These are phyloP conservation scores for Pararge aegeria DNA, from an alignment of 1,140 invertebrate genomes.

Conservation along the genomic window DNA sequence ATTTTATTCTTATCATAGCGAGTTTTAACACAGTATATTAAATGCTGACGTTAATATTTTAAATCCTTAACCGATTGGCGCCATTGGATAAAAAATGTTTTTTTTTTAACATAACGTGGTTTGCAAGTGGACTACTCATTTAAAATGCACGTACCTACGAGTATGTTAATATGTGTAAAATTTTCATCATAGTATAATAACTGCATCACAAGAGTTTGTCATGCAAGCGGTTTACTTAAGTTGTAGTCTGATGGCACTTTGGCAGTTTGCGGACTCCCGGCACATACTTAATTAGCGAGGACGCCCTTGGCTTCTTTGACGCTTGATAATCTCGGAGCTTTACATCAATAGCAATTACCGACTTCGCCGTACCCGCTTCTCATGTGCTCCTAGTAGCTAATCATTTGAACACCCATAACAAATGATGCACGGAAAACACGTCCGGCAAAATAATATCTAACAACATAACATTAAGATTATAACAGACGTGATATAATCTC, in stretches of 20 bases:
- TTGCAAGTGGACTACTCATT: no score
- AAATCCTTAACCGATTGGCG: no score
- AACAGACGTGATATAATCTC: conserved; percentile 56
- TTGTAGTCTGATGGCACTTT: conserved; percentile 36
- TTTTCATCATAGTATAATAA: conserved; percentile 18
- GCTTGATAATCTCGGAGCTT: conserved; percentile 44
- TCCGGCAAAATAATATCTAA: conserved; percentile 58
- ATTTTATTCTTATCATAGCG: no score
- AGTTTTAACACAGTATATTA: no score
- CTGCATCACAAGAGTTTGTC: conserved; percentile 18
- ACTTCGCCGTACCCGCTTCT: conserved; percentile 30
- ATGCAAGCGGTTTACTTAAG: conserved; percentile 26
- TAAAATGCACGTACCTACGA: no score
- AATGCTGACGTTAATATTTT: no score
- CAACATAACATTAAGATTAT: conserved; percentile 52
- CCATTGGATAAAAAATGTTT: no score
- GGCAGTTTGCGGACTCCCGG: conserved; percentile 32
- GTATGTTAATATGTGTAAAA: not conserved
- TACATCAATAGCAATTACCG: conserved; percentile 39
- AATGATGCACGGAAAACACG: conserved; percentile 54
- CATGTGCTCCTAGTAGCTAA: conserved; percentile 31
- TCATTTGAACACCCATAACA: conserved; percentile 40
- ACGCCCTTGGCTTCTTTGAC: conserved; percentile 52
- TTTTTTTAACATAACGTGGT: no score
- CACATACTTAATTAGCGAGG: conserved; percentile 53